phyloP scores from a whole-genome alignment of 2,113 vertebrate species.

The Hippocampus mohnikei region DNA sequence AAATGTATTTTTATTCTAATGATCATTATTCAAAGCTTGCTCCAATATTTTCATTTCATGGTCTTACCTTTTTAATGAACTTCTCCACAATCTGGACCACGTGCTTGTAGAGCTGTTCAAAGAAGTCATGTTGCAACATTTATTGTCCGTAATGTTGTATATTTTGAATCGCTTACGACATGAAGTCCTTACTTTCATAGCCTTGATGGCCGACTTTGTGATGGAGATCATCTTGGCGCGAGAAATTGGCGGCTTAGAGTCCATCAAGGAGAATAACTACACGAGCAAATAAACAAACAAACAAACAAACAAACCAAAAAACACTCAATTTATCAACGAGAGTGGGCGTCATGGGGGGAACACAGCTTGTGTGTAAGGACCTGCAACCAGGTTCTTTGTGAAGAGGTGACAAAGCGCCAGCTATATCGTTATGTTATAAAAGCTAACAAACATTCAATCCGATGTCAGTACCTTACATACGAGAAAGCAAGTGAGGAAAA shows the following conservation, averaged over 20 bases:
- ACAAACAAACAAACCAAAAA: not conserved
- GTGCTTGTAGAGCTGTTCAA: slow-evolving; percentile 92
- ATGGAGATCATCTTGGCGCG: slow-evolving; percentile 99
- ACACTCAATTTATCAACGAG: not conserved
- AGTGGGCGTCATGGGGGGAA: too few species aligned
- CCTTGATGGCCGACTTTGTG: slow-evolving; percentile 99
- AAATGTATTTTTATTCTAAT: not conserved
- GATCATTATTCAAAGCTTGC: not conserved
- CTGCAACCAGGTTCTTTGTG: too few species aligned
- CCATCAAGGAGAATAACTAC: slow-evolving; percentile 96
- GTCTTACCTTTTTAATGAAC: slow-evolving; percentile 95
- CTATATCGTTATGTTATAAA: too few species aligned
- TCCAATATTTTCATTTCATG: not conserved
- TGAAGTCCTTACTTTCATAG: slow-evolving; percentile 87
- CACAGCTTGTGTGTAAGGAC: not conserved
- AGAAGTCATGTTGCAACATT: slow-evolving; percentile 4
- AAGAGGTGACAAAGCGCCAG: too few species aligned
- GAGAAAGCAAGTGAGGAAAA: too few species aligned
- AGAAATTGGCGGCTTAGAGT: slow-evolving; percentile 97
- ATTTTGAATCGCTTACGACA: not conserved
- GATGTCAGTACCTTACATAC: too few species aligned
- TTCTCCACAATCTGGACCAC: slow-evolving; percentile 99
- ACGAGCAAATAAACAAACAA: slow-evolving; percentile 14
- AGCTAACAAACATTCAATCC: too few species aligned
- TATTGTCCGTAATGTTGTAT: not conserved